phyloP scores from a whole-genome alignment of 2,888 invertebrate genomes.

The Brachyptera risi region DNA sequence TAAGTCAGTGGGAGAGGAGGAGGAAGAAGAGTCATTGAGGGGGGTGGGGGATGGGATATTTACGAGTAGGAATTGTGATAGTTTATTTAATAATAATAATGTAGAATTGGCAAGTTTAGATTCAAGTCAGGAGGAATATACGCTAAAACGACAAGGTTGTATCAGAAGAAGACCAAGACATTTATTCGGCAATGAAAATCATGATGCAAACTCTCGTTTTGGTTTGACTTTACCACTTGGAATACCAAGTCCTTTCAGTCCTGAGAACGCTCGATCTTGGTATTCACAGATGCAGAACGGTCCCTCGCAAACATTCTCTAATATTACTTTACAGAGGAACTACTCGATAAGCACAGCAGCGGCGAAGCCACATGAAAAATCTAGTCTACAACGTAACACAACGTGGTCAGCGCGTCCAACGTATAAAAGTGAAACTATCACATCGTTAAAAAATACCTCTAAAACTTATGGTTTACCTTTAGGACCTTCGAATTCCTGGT shows the following conservation, averaged over 20 bases:
- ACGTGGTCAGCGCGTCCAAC: neutral
- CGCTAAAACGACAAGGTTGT: conserved; percentile 29
- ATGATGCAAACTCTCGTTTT: neutral
- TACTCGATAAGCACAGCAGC: neutral
- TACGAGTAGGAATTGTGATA: conserved; percentile 26
- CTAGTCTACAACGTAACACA: conserved; percentile 1
- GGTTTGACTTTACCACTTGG: conserved; percentile 42
- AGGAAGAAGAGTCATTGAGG: conserved; percentile 11
- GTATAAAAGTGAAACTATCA: neutral
- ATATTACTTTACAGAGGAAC: neutral
- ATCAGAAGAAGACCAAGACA: conserved; percentile 22
- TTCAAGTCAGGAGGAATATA: conserved; percentile 18
- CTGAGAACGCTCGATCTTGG: conserved; percentile 11
- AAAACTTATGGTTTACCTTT: neutral
- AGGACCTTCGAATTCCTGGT: neutral
- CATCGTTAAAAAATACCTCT: neutral
- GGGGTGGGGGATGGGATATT: conserved; percentile 24
- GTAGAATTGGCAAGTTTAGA: neutral
- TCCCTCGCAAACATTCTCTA: neutral
- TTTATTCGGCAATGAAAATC: neutral
- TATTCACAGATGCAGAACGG: neutral
- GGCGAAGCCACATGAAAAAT: neutral
- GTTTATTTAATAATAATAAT: conserved; percentile 8
- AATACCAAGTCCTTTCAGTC: conserved; percentile 41
- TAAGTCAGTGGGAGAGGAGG: conserved; percentile 32